Base-by-base conservation (phyloP, 2,888 invertebrate species). In the Agelastica alni region DNA sequence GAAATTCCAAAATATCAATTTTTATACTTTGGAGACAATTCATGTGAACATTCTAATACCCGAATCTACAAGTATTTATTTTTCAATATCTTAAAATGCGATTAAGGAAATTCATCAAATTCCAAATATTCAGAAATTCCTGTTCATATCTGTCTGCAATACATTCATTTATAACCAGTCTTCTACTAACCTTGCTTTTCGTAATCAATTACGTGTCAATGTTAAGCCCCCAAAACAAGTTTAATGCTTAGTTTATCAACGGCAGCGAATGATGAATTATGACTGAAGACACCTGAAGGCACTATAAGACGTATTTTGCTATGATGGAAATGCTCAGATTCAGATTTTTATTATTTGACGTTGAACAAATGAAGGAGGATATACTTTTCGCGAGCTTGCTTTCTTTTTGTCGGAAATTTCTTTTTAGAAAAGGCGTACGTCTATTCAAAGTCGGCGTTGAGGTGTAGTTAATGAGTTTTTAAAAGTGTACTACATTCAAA, bases 221-320 rank as follows among this genome's bases (percentile, higher is more conserved):
- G 54, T 54, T 49, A 49, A 49, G 49, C 49, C 44, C n/a, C 32
- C 37, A 39, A 54, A 54, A 52, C 54, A 54, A 49, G 54, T 55
- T 54, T 57, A 49, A 48, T 46, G 43, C 45, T 39, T 56, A 64
- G 64, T 65, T 67, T 67, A 67, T 64, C 66, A 64, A 63, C 65
- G 68, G 69, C 70, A n/a, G n/a, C 56, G 60, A 32, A 67, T 70
- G 70, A 70, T 70, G 67, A 66, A 70, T 68, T 69, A 70, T 70
- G 70, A 70, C 67, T 61, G 65, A 70, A 64, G 64, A 68, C 63
- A 64, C 62, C 59, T 53, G 56, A 59, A 58, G 59, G 55, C 45
- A 37, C 16, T 49, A 36, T 22, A 42, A 36, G 51, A 47, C 47
- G 34, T 34, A 45, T 45, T 45, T 28, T 18, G 37, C n/a, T 17